phyloP scores from a whole-genome alignment of 2,113 vertebrate species.

The Misgurnus anguillicaudatus region DNA sequence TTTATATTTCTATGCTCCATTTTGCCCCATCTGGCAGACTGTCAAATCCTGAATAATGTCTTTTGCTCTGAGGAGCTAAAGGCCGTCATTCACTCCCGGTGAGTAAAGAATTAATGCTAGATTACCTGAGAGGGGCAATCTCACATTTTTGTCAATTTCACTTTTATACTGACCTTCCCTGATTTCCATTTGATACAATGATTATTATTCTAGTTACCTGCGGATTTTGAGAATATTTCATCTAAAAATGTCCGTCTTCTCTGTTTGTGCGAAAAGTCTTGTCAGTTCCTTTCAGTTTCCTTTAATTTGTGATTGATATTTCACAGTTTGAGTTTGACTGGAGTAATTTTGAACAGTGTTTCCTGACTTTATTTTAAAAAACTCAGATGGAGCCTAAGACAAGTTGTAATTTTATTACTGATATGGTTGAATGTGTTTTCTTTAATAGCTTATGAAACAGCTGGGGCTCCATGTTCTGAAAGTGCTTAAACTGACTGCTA shows the following conservation, averaged over 20 bases:
- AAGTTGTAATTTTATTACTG: neutral
- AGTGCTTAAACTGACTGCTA: slow-evolving; percentile 17
- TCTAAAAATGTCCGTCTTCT: neutral
- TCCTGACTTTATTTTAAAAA: slow-evolving; percentile 44
- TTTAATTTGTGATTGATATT: neutral
- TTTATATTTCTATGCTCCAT: neutral
- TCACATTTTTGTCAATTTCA: slow-evolving; percentile 22
- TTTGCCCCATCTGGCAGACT: neutral
- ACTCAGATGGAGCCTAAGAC: neutral
- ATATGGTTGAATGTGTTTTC: neutral
- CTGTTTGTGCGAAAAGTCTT: slow-evolving; percentile 33
- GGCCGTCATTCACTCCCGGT: neutral
- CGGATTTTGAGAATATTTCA: neutral
- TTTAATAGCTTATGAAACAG: slow-evolving; percentile 13
- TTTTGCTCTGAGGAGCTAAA: neutral
- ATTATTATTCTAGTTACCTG: slow-evolving; percentile 27
- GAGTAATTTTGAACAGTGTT: slow-evolving; percentile 20
- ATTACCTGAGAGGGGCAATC: neutral
- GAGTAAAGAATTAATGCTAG: slow-evolving; percentile 5
- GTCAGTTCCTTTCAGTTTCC: slow-evolving; percentile 59
- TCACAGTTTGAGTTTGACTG: too few relatives aligned
- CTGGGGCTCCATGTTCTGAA: neutral
- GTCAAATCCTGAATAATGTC: slow-evolving; percentile 11
- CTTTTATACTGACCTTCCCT: slow-evolving; percentile 17
- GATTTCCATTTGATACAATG: slow-evolving; percentile 11